Conservation (phyloP, 2,113 vertebrate genomes). For the Dendropsophus ebraccatus region DNA sequence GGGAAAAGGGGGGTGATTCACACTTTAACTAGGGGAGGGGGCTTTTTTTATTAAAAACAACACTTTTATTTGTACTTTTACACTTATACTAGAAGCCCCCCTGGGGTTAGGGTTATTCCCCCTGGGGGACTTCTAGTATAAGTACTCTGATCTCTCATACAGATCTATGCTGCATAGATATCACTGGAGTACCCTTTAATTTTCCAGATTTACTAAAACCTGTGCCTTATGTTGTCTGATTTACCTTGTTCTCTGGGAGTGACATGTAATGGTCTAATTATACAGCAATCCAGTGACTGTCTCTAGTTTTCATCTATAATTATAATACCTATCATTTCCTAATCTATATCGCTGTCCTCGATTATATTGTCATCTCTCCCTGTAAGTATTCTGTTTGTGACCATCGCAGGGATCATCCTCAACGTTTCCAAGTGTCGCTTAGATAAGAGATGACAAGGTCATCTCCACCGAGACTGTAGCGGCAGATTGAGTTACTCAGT, state of each 20-base stretch:
- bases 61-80: too few relatives aligned
- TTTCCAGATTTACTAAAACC: not conserved
- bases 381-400: not conserved
- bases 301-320: not conserved
- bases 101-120: too few relatives aligned
- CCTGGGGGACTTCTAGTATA: too few relatives aligned
- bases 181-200: too few relatives aligned
- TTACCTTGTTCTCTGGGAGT: not conserved
- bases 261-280: not conserved
- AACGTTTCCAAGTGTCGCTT: constrained; percentile 15
- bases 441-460: constrained; percentile 50
- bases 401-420: not conserved
- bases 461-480: constrained; percentile 36
- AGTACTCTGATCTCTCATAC: too few relatives aligned
- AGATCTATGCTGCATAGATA: too few relatives aligned
- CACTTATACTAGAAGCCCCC: too few relatives aligned
- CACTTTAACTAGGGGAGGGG: too few relatives aligned
- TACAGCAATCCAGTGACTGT: not conserved
- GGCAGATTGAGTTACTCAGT: constrained; percentile 45
- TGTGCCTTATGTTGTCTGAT: not conserved
- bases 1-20: too few relatives aligned
- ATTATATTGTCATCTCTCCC: not conserved
- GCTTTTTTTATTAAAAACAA: too few relatives aligned
- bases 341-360: not conserved
- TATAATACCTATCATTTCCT: not conserved